Conservation (phyloP, 2,113 vertebrate species). For the Brachionichthys hirsutus region DNA sequence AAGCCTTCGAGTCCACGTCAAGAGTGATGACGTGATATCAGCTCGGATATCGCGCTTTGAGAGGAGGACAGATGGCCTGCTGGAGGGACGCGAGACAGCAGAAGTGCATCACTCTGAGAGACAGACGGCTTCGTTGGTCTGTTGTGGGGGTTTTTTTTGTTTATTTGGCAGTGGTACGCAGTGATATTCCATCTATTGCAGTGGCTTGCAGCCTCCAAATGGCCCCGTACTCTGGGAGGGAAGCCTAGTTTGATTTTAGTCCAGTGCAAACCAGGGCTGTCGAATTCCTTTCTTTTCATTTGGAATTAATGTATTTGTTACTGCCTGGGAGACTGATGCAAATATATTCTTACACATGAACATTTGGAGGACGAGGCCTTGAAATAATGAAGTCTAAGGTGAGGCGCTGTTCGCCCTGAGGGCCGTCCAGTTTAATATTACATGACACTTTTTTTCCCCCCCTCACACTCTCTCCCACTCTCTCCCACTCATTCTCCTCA, state of each 20-base stretch:
- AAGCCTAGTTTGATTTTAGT: slow-evolving; percentile 65
- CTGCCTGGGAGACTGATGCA: slow-evolving; percentile 34
- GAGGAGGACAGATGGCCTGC: slow-evolving; percentile 34
- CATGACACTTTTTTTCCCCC: slow-evolving; percentile 34
- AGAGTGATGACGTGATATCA: slow-evolving; percentile 25
- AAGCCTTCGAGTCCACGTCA: slow-evolving; percentile 37
- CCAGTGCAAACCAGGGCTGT: slow-evolving; percentile 57
- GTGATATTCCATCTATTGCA: slow-evolving; percentile 34
- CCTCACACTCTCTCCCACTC: neutral
- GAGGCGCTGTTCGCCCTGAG: slow-evolving; percentile 38
- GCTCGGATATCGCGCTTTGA: slow-evolving; percentile 24
- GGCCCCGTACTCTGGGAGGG: slow-evolving; percentile 44
- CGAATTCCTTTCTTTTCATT: slow-evolving; percentile 66
- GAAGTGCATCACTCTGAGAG: slow-evolving; percentile 12
- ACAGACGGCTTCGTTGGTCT: slow-evolving; percentile 31
- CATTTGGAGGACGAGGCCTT: slow-evolving; percentile 18
- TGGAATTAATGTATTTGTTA: slow-evolving; percentile 60
- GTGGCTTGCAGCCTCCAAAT: slow-evolving; percentile 56
- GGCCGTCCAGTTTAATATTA: slow-evolving; percentile 51
- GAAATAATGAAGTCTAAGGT: slow-evolving; percentile 48
- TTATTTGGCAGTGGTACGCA: slow-evolving; percentile 43
- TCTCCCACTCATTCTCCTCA: slow-evolving; percentile 27
- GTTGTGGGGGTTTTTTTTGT: slow-evolving; percentile 40
- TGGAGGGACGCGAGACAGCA: slow-evolving; percentile 23
- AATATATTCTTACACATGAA: slow-evolving; percentile 58